Evolutionary conservation across 2,797 vertebrate species (phyloP).

Genomic region (Naso thynnoides): DNA sequence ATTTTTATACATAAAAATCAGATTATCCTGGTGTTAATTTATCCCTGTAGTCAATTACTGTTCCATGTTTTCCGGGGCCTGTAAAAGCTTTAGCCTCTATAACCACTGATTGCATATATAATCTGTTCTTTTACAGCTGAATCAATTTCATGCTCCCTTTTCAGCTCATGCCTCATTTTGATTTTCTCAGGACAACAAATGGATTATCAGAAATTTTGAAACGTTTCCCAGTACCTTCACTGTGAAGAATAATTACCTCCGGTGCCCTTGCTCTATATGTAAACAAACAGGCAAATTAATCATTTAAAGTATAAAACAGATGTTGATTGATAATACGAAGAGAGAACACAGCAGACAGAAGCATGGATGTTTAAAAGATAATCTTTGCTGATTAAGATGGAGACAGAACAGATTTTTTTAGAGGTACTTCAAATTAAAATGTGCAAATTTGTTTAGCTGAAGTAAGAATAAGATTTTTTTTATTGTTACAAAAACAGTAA

Average conservation of each 20-base stretch:
- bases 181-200: conserved; percentile 43
- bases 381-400: conserved; percentile 17
- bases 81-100: conserved; percentile 30
- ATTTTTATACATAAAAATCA: conserved; percentile 49
- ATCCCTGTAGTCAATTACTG: conserved; percentile 35
- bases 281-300: conserved; percentile 37
- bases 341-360: conserved; percentile 12
- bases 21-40: conserved; percentile 56
- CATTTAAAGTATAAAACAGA: conserved; percentile 23
- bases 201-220: conserved; percentile 34
- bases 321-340: conserved; percentile 26
- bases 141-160: conserved; percentile 68
- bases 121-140: conserved; percentile 57
- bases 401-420: conserved; percentile 30
- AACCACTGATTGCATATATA: conserved; percentile 57
- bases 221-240: conserved; percentile 14
- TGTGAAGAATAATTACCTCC: conserved; percentile 30
- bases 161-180: conserved; percentile 52
- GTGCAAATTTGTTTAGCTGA: background rate
- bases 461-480: conserved; percentile 16
- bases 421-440: conserved; percentile 22
- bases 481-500: conserved; percentile 1
- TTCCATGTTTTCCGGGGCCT: conserved; percentile 17
- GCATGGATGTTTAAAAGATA: conserved; percentile 28
- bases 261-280: conserved; percentile 31